Evolutionary conservation across 1,140 invertebrate genomes (phyloP).

Genomic region (Calephelis virginiensis): DNA sequence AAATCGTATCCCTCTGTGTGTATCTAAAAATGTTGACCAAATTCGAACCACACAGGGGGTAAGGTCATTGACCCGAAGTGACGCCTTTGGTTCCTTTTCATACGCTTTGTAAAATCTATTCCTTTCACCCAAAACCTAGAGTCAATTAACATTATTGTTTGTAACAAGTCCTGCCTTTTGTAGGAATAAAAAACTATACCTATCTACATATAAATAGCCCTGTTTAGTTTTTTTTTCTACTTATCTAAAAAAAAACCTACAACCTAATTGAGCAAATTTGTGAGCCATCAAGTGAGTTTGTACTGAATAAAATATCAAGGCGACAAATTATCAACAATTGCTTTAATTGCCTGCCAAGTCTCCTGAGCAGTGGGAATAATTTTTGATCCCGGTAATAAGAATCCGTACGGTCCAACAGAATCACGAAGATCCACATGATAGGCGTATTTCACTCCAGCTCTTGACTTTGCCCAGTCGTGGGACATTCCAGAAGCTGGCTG

Average conservation of each 20-base stretch:
- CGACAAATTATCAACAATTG: slow-evolving; percentile 80
- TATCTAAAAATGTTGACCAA: no score
- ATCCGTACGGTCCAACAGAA: slow-evolving; percentile 85
- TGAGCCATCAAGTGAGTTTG: slow-evolving; percentile 6
- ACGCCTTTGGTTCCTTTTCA: no score
- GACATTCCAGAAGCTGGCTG: slow-evolving; percentile 82
- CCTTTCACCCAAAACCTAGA: no score
- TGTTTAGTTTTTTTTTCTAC: slow-evolving; percentile 9
- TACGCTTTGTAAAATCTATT: no score
- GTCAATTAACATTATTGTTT: background rate
- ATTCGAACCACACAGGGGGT: no score
- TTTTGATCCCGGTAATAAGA: slow-evolving; percentile 86
- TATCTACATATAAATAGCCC: slow-evolving; percentile 1
- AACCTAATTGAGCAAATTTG: slow-evolving; percentile 12
- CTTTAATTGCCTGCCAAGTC: slow-evolving; percentile 89
- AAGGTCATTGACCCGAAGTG: no score
- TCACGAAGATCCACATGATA: slow-evolving; percentile 90
- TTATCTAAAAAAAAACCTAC: slow-evolving; percentile 6
- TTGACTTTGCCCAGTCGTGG: slow-evolving; percentile 86
- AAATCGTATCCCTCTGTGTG: no score
- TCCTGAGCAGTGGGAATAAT: slow-evolving; percentile 88
- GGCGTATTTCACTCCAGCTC: slow-evolving; percentile 84
- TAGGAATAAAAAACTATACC: background rate
- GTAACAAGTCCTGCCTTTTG: background rate
- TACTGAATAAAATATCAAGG: slow-evolving; percentile 32